Base-by-base conservation (phyloP, 2,888 invertebrate genomes). In the Nomada goodeniana region DNA sequence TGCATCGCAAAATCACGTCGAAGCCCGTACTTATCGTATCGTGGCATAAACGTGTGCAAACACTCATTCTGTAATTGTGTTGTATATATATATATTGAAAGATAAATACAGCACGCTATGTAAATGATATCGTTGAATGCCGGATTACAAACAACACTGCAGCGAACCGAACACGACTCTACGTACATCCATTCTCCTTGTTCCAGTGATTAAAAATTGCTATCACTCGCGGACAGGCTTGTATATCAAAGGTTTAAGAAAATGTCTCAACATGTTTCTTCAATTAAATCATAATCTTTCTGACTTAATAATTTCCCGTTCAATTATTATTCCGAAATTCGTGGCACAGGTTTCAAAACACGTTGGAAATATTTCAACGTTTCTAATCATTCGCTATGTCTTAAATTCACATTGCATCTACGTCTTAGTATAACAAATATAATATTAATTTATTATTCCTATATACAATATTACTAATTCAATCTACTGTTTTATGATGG, bases 31-130 rank as follows among this genome's bases (percentile, higher is more conserved):
- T 73, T 57, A 53, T 64, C 50, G 36, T 42, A 18, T 2, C 26
- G n/a, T 15, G 18, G n/a, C 26, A n/a, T 55, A 52, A 71, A 13
- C 2, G 23, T 18, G 18, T 52, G 36, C 20, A 60, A 60, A 44
- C 50, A 26, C 57, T 69, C 57, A 13, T 4, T 9, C 26, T 69
- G 42, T n/a, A 59, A 26, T 23, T 44, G 20, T 29, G 18, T n/a
- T 2, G n/a, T 50, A 15, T 15, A 29, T 50, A 15, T 15, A 29
- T 70, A 20, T 29, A 20, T 36, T 50, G 20, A n/a, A 36, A 70
- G 70, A 70, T 69, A 69, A 69, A 3, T 60, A 50, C 20, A 57
- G 20, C 20, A 23, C 42, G 53, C 23, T 44, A 9, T 61, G 29
- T 3, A 61, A 23, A 52, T 47, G n/a, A 71, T 42, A 42, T 61